Percentiles rank a stretch among this genome's conserved stretches.
Evolutionary conservation across 2,888 invertebrate genomes (phyloP).

Genomic region (Mimachlamys varia): DNA sequence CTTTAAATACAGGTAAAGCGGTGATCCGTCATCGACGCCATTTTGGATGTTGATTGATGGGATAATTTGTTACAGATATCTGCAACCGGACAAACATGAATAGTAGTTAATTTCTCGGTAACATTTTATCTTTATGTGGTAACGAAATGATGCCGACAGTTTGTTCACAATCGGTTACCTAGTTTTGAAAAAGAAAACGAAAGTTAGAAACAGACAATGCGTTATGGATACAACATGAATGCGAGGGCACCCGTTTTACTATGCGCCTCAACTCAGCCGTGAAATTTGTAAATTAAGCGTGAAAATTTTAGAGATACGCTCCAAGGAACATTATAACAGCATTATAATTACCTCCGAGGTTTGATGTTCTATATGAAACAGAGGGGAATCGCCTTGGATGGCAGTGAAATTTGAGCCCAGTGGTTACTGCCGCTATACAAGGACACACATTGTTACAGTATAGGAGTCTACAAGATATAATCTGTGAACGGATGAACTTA

Average conservation of each 20-base stretch:
- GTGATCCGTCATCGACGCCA: neutral
- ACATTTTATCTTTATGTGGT: neutral
- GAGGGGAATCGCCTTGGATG: neutral
- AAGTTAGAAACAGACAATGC: neutral
- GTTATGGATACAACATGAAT: neutral
- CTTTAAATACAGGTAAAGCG: constrained; percentile 31
- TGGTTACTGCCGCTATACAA: neutral
- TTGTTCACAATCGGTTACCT: constrained; percentile 14
- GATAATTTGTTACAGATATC: constrained; percentile 24
- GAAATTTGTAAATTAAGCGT: neutral
- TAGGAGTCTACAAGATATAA: too few species aligned
- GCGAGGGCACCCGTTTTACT: neutral
- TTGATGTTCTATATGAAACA: neutral
- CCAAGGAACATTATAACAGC: neutral
- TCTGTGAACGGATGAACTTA: too few species aligned
- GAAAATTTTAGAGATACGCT: neutral
- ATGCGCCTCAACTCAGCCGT: neutral
- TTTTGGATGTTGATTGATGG: constrained; percentile 14
- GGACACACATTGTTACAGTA: too few species aligned
- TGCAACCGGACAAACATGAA: neutral
- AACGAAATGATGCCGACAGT: neutral
- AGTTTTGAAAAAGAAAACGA: constrained; percentile 8
- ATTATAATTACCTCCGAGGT: neutral
- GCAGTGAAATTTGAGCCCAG: neutral
- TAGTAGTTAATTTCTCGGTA: neutral